A percentile compares a stretch with the other conserved stretches of the same genome.
Conservation (phyloP, 1,140 invertebrate species). For the Drosophila equinoxialis region DNA sequence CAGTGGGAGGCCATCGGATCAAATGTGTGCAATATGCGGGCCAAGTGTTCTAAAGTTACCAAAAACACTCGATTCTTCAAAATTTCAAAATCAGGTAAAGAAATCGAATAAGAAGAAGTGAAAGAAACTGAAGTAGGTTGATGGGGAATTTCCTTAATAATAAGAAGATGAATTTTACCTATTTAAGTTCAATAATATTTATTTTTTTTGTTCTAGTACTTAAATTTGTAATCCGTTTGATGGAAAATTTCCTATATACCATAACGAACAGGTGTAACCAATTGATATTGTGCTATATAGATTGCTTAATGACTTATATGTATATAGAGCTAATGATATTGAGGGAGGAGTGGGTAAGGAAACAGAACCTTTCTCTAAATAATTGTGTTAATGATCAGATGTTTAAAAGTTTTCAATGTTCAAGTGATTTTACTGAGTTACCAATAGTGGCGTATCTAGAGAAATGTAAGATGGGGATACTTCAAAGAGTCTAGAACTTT, state of each 20-base stretch:
- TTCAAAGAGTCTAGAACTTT: too few species aligned
- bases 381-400: too few species aligned
- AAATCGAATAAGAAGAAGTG: neutral
- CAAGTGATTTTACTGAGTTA: too few species aligned
- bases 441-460: too few species aligned
- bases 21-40: constrained; percentile 34
- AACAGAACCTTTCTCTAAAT: neutral
- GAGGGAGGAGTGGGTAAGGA: neutral
- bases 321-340: neutral
- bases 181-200: neutral
- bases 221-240: neutral
- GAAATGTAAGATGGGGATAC: too few species aligned
- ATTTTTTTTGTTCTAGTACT: constrained; percentile 18
- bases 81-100: constrained; percentile 29
- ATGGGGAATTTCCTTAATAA: constrained; percentile 2
- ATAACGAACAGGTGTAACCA: constrained; percentile 51
- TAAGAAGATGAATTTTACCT: neutral
- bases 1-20: constrained; percentile 18
- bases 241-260: constrained; percentile 23
- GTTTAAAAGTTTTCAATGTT: too few species aligned
- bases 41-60: constrained; percentile 47
- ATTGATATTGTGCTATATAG: constrained; percentile 25
- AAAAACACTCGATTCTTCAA: constrained; percentile 33
- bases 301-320: constrained; percentile 19
- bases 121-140: constrained; percentile 7